Evolutionary conservation across 2,888 invertebrate genomes (phyloP).

Genomic region (Thera obeliscata): DNA sequence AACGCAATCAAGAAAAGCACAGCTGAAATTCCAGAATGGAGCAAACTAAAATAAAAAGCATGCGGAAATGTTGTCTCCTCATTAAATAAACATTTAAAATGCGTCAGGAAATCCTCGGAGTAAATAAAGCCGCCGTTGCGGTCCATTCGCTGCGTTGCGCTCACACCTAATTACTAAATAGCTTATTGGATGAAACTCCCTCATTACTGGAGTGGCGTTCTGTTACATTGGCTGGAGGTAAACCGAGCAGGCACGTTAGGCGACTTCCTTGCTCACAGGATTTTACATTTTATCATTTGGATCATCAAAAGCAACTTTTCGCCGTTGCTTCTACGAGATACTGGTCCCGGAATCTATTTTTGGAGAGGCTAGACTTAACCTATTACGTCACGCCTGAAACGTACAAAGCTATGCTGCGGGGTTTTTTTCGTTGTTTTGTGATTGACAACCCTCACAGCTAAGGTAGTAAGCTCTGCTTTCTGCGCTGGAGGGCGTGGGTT

Average conservation of each 20-base stretch:
- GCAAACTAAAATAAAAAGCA: slow-evolving; percentile 34
- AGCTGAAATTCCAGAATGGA: slow-evolving; percentile 17
- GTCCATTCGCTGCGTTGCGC: slow-evolving; percentile 59
- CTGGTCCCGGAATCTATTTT: too few species aligned
- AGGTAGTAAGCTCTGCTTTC: too few species aligned
- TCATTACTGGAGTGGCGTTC: slow-evolving; percentile 65
- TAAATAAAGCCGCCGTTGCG: slow-evolving; percentile 56
- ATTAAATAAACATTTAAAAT: slow-evolving; percentile 48
- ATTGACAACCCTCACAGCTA: too few species aligned
- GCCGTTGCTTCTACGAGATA: too few species aligned
- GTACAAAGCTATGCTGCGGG: too few species aligned
- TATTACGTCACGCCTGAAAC: too few species aligned
- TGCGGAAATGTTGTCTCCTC: slow-evolving; percentile 38
- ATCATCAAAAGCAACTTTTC: too few species aligned
- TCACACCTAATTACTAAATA: slow-evolving; percentile 77
- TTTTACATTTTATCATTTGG: not conserved
- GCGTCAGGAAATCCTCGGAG: slow-evolving; percentile 48
- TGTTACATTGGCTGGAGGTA: slow-evolving; percentile 34
- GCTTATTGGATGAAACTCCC: slow-evolving; percentile 72
- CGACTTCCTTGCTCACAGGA: not conserved
- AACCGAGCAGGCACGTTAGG: slow-evolving; percentile 12
- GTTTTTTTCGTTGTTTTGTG: too few species aligned
- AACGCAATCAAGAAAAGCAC: slow-evolving; percentile 30
- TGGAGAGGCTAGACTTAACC: too few species aligned
- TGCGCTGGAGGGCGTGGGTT: too few species aligned